These are phyloP conservation scores for Hydrotaea cyrtoneurina DNA, from an alignment of 2,888 invertebrate genomes.

Conservation along the genomic window DNA sequence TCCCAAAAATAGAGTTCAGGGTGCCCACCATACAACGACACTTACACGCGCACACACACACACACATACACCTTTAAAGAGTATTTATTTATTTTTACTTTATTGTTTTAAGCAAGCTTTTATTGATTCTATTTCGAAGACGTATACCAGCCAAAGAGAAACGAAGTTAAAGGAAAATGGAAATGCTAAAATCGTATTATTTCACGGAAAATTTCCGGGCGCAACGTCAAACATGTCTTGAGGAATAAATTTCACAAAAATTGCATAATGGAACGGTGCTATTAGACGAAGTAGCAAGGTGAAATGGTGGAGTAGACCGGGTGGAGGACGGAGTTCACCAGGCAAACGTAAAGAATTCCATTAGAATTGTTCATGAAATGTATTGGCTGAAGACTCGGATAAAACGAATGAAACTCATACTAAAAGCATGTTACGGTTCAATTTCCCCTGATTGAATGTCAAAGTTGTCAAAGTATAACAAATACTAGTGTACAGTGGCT, in stretches of 20 bases:
- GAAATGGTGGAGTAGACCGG: neutral
- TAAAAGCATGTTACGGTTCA: constrained; percentile 35
- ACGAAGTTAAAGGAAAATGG: constrained; percentile 16
- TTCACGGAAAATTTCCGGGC: neutral
- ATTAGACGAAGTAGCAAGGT: neutral
- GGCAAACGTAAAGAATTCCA: neutral
- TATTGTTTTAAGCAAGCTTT: constrained; percentile 7
- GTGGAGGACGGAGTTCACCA: neutral
- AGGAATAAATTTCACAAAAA: neutral
- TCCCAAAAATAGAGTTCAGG: too few relatives aligned
- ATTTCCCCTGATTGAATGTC: constrained; percentile 53
- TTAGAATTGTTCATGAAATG: neutral
- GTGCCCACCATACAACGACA: too few relatives aligned
- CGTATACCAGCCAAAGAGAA: neutral
- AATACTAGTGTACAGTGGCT: too few relatives aligned
- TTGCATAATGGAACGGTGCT: neutral
- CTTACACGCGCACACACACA: too few relatives aligned
- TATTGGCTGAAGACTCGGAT: neutral
- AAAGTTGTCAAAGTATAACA: constrained; percentile 46
- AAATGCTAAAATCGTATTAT: constrained; percentile 26
- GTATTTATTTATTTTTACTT: neutral
- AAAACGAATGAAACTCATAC: neutral
- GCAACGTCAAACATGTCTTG: neutral
- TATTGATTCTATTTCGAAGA: neutral
- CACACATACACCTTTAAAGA: too few relatives aligned